These are phyloP conservation scores for Hippocampus mohnikei DNA, from an alignment of 2,113 vertebrate species.

Conservation along the genomic window DNA sequence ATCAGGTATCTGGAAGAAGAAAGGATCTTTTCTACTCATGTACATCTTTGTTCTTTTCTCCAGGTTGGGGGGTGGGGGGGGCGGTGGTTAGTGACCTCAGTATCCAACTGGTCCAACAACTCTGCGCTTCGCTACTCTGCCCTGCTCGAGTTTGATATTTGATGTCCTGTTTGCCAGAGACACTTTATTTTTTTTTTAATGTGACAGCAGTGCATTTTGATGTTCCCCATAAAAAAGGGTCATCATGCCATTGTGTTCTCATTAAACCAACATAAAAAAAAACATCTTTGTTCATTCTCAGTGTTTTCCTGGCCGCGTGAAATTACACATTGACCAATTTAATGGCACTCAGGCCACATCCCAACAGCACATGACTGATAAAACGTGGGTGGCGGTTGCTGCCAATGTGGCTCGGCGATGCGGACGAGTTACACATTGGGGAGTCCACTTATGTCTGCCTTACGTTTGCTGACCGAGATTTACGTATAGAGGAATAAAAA, in stretches of 20 bases:
- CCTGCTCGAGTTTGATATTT: conserved; percentile 50
- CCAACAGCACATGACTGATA: conserved; percentile 69
- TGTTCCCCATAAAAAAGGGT: neutral
- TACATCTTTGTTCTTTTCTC: conserved; percentile 70
- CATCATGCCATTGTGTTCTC: neutral
- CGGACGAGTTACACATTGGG: conserved; percentile 48
- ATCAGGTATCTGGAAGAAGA: conserved; percentile 74
- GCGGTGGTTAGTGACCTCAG: conserved; percentile 47
- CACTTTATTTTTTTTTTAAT: conserved; percentile 26
- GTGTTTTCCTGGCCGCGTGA: conserved; percentile 8
- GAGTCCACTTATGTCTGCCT: conserved; percentile 1
- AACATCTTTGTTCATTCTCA: neutral
- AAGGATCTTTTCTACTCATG: conserved; percentile 74
- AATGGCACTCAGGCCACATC: conserved; percentile 33
- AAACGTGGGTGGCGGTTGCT: conserved; percentile 26
- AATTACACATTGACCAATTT: conserved; percentile 64
- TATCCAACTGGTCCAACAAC: conserved; percentile 64
- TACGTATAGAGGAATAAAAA: neutral
- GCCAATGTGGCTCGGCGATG: conserved; percentile 16
- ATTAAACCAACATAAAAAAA: neutral
- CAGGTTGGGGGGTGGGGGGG: conserved; percentile 60
- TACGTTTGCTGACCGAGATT: neutral
- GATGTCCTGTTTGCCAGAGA: conserved; percentile 24
- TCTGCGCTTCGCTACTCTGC: conserved; percentile 48
- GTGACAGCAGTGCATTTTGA: neutral